phyloP scores from a whole-genome alignment of 1,140 invertebrate genomes.

The Homalodisca vitripennis region DNA sequence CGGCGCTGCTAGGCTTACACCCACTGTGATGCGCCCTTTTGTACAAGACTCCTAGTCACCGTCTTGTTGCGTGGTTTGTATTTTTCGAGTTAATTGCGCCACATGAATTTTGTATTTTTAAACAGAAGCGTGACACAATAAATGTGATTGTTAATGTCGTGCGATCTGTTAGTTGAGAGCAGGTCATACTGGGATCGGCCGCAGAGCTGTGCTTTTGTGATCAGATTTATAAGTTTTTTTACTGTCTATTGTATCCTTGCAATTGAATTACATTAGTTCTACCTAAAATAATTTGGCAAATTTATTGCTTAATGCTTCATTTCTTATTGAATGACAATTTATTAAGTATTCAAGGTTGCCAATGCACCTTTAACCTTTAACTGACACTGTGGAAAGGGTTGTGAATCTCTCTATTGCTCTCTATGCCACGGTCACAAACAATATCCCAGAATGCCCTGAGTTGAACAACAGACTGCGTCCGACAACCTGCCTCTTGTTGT shows the following conservation, averaged over 20 bases:
- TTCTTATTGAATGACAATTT: no score
- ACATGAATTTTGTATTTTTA: constrained; percentile 10
- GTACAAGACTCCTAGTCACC: constrained; percentile 5
- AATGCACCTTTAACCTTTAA: no score
- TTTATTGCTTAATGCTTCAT: no score
- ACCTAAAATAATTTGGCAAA: no score
- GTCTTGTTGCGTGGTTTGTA: not conserved
- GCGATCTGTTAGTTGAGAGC: not conserved
- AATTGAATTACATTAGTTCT: no score
- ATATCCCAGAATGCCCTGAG: not conserved
- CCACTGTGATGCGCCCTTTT: not conserved
- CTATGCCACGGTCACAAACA: no score
- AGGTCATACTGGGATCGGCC: not conserved
- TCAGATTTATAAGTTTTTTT: no score
- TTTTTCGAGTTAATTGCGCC: constrained; percentile 3
- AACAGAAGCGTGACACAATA: not conserved
- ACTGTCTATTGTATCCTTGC: no score
- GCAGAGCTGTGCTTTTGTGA: not conserved
- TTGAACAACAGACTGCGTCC: not conserved
- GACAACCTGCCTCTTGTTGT: not conserved
- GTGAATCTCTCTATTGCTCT: no score
- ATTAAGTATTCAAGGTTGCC: no score
- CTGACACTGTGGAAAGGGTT: no score
- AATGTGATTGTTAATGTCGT: not conserved
- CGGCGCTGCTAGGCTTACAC: not conserved